These are phyloP conservation scores for Ancistrus triradiatus DNA, from an alignment of 2,113 vertebrate species.

Conservation along the genomic window DNA sequence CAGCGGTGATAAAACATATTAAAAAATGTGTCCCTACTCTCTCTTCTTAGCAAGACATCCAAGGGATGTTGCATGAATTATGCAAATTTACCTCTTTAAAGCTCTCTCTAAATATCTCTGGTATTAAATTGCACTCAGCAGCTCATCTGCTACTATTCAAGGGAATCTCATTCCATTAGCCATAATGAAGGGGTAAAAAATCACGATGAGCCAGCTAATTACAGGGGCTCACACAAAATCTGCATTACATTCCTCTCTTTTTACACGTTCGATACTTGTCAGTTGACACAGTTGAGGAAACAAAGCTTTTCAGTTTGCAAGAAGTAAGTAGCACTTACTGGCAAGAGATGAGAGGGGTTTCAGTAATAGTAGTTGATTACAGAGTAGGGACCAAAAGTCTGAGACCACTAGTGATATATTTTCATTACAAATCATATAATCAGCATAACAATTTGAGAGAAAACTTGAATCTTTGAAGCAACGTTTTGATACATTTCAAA, in stretches of 20 bases:
- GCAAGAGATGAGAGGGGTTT: slow-evolving; percentile 12
- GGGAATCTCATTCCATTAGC: slow-evolving; percentile 63
- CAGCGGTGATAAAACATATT: slow-evolving; percentile 31
- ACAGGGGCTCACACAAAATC: slow-evolving; percentile 29
- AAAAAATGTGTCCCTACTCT: slow-evolving; percentile 44
- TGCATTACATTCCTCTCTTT: slow-evolving; percentile 34
- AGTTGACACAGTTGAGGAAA: slow-evolving; percentile 25
- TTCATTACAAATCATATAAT: too few relatives aligned
- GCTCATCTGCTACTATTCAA: slow-evolving; percentile 62
- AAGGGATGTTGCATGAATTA: slow-evolving; percentile 62
- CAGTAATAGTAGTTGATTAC: too few relatives aligned
- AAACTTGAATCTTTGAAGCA: too few relatives aligned
- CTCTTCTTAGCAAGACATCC: slow-evolving; percentile 27
- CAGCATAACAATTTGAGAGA: too few relatives aligned
- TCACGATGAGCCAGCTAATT: slow-evolving; percentile 45
- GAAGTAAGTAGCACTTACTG: slow-evolving; percentile 42
- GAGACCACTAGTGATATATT: too few relatives aligned
- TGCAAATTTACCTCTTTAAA: slow-evolving; percentile 61
- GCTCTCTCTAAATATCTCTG: slow-evolving; percentile 63
- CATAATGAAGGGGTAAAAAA: slow-evolving; percentile 56
- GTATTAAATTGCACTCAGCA: slow-evolving; percentile 66
- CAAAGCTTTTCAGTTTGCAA: slow-evolving; percentile 40
- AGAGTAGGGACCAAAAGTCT: too few relatives aligned
- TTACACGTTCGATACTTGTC: slow-evolving; percentile 40
- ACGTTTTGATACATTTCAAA: too few relatives aligned